A percentile compares a stretch with the other conserved stretches of the same genome.
These are phyloP conservation scores for Pipistrellus pipistrellus DNA, from an alignment of 2,797 vertebrate species.

Conservation along the genomic window DNA sequence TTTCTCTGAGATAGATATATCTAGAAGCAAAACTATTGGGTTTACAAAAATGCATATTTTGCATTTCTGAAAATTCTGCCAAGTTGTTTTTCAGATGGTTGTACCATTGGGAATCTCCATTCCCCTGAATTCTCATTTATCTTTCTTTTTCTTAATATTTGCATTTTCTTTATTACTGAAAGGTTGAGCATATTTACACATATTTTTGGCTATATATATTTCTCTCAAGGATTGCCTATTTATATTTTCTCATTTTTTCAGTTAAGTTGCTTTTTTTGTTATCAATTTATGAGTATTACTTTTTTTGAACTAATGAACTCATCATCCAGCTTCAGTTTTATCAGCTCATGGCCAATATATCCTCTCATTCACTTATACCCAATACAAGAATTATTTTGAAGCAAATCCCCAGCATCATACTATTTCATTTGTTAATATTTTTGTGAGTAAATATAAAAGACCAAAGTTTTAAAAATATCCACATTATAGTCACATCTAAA, in stretches of 20 bases:
- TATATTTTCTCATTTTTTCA: slow-evolving; percentile 18
- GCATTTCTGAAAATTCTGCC: slow-evolving; percentile 19
- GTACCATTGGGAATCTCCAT: neutral
- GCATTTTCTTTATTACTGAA: neutral
- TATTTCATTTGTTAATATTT: slow-evolving; percentile 42
- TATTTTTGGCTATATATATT: neutral
- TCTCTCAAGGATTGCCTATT: neutral
- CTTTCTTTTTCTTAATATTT: neutral
- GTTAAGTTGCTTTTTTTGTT: neutral
- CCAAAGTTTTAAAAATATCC: slow-evolving; percentile 18
- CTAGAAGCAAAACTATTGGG: neutral
- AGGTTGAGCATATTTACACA: neutral
- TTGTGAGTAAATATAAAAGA: slow-evolving; percentile 19
- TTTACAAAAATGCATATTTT: slow-evolving; percentile 12
- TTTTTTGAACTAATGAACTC: neutral
- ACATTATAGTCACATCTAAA: neutral
- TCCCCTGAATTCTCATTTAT: neutral
- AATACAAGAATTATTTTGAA: slow-evolving; percentile 35
- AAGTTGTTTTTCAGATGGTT: neutral
- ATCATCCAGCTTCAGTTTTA: neutral
- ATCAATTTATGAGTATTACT: neutral
- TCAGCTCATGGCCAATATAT: neutral
- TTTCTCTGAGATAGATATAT: neutral
- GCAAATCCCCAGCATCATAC: neutral
- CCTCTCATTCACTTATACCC: neutral